Conservation (phyloP, 2,113 vertebrate species). For the Nyctereutes procyonoides region DNA sequence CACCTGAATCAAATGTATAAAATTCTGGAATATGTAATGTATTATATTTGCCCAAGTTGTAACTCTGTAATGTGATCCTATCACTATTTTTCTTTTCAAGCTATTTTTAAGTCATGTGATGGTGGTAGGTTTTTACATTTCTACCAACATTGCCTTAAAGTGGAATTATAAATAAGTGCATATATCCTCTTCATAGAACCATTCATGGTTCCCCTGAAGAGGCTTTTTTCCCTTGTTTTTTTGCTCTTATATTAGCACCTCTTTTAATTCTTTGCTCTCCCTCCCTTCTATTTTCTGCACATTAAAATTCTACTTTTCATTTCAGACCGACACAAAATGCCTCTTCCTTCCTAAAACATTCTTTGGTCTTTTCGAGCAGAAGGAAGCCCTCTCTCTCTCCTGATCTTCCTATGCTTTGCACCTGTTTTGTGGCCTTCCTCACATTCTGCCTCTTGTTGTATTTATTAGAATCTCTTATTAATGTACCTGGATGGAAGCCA, state of each 20-base stretch:
- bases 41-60: background rate
- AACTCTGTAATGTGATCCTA: background rate
- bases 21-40: background rate
- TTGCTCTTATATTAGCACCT: background rate
- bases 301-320: background rate
- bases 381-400: background rate
- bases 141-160: background rate
- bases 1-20: background rate
- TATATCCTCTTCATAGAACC: background rate
- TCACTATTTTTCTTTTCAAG: background rate
- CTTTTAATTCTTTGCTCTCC: background rate
- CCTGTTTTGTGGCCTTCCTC: background rate
- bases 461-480: background rate
- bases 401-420: background rate
- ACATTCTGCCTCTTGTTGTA: background rate
- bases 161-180: background rate
- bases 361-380: background rate
- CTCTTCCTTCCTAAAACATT: background rate
- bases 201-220: background rate
- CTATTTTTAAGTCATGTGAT: background rate
- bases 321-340: background rate
- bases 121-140: background rate
- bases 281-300: background rate
- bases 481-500: background rate
- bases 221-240: background rate